phyloP scores from a whole-genome alignment of 2,113 vertebrate species.

The Tamias sibiricus region DNA sequence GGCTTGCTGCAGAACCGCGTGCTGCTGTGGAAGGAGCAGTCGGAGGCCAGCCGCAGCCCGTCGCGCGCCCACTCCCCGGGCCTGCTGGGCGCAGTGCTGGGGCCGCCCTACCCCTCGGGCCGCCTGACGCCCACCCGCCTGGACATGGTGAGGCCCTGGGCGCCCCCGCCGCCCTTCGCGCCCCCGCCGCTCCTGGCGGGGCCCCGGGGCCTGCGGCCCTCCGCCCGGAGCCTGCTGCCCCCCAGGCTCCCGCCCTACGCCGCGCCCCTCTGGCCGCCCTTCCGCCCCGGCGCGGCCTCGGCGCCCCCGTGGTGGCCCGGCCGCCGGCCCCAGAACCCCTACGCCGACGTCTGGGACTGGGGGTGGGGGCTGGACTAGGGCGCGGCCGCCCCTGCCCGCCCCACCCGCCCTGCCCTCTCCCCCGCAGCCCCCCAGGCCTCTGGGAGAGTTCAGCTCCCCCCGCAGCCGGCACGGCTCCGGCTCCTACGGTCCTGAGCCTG shows the following conservation, averaged over 20 bases:
- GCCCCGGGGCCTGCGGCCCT: conserved; percentile 55
- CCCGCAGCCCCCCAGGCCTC: conserved; percentile 84
- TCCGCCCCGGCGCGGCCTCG: not conserved
- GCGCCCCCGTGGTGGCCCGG: conserved; percentile 66
- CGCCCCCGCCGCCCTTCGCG: conserved; percentile 57
- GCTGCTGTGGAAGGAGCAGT: conserved; percentile 87
- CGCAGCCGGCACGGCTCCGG: conserved; percentile 82
- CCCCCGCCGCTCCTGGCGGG: conserved; percentile 47
- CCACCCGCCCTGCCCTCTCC: conserved; percentile 72
- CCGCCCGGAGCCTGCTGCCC: conserved; percentile 43
- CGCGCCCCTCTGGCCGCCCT: conserved; percentile 29
- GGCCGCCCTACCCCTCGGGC: conserved; percentile 83
- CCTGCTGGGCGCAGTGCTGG: conserved; percentile 68
- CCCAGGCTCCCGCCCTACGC: conserved; percentile 29
- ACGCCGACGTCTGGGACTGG: conserved; percentile 42
- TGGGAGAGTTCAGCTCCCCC: conserved; percentile 82
- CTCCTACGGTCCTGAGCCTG: conserved; percentile 80
- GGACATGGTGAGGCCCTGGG: conserved; percentile 86
- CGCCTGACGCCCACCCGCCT: conserved; percentile 83
- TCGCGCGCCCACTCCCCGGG: conserved; percentile 80
- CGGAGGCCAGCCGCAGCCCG: conserved; percentile 86
- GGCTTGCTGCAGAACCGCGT: conserved; percentile 85
- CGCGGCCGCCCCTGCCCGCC: conserved; percentile 47
- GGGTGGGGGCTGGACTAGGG: conserved; percentile 73
- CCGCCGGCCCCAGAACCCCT: conserved; percentile 27